Evolutionary conservation across 2,797 vertebrate species (phyloP).

Genomic region (Antennarius maculatus): DNA sequence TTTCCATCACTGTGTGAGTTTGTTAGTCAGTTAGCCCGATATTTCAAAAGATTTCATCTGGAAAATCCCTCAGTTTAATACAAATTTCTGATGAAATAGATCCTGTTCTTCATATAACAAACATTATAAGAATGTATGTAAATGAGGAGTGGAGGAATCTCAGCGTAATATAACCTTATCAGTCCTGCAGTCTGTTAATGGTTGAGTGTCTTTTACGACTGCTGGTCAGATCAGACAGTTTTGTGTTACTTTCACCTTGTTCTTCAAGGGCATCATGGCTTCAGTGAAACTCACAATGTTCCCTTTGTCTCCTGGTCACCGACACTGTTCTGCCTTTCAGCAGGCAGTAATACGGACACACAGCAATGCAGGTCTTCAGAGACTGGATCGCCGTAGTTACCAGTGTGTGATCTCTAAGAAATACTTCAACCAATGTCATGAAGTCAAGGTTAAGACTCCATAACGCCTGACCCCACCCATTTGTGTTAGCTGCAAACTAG

Average conservation of each 20-base stretch:
- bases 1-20: no score
- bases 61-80: no score
- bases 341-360: constrained; percentile 41
- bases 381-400: neutral
- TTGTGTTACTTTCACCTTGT: constrained; percentile 46
- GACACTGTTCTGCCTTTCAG: constrained; percentile 48
- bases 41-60: no score
- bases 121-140: neutral
- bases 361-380: neutral
- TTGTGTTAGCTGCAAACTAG: no score
- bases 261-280: constrained; percentile 51
- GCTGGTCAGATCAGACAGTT: constrained; percentile 10
- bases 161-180: constrained; percentile 21
- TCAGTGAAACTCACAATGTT: constrained; percentile 16
- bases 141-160: constrained; percentile 6
- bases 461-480: neutral
- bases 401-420: neutral
- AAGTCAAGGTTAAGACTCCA: constrained; percentile 11
- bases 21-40: no score
- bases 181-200: constrained; percentile 46
- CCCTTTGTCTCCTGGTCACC: constrained; percentile 33
- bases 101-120: neutral
- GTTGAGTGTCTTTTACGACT: constrained; percentile 52
- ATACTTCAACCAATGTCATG: neutral
- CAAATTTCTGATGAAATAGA: no score